Conservation (phyloP, 2,797 vertebrate genomes). For the Enteromius fasciolatus region DNA sequence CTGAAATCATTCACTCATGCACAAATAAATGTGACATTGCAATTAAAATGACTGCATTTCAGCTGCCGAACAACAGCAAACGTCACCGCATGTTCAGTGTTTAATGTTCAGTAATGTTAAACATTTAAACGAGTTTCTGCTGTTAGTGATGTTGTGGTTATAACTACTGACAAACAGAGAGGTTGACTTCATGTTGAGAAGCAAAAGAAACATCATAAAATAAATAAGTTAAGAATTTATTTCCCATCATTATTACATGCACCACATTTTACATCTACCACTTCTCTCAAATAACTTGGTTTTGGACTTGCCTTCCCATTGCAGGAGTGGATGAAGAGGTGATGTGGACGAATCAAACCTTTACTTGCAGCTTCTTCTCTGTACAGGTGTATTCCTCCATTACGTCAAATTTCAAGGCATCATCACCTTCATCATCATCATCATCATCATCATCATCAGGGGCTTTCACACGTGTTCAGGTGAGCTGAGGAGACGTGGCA, state of each 20-base stretch:
- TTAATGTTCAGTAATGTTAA: too few relatives aligned
- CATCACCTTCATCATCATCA: neutral
- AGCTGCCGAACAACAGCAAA: neutral
- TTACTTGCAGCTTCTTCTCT: conserved; percentile 22
- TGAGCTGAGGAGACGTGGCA: conserved; percentile 50
- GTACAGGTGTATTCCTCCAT: conserved; percentile 34
- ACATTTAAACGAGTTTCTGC: too few relatives aligned
- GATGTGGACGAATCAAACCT: conserved; percentile 30
- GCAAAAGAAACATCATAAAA: neutral
- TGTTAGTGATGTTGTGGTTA: too few relatives aligned
- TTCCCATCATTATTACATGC: neutral
- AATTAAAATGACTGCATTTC: neutral
- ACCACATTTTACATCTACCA: neutral
- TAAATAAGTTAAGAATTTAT: neutral
- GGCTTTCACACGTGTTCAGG: conserved; percentile 31
- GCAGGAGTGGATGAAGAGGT: conserved; percentile 15
- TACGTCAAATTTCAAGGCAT: conserved; percentile 21
- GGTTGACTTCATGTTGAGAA: too few relatives aligned
- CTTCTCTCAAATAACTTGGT: neutral
- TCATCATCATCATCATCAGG: neutral
- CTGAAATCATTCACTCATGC: neutral
- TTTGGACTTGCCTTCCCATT: conserved; percentile 58
- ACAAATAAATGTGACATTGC: neutral
- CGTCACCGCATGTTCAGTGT: too few relatives aligned
- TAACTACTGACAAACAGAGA: too few relatives aligned